Evolutionary conservation across 2,113 vertebrate species (phyloP), one percentile per base, ranked within the genome.

Genomic region (Anoura caudifer): DNA sequence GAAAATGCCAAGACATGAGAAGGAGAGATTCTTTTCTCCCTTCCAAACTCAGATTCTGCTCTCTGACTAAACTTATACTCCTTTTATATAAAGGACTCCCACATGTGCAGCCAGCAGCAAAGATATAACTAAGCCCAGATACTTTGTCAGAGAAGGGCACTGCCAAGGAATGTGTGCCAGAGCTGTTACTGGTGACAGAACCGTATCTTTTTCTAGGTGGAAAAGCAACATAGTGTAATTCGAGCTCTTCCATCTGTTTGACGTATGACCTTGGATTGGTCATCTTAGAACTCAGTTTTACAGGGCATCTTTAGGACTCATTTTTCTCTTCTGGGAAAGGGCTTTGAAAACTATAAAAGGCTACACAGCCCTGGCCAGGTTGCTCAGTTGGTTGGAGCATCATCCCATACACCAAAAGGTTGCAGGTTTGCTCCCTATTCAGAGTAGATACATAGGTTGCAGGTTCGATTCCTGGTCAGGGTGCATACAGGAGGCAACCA

Each of bases 1-100:
- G 76, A 95, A 90, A 87, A 96, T 20, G 38, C 12, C 54, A 73
- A 87, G n/a, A 73, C 17, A 38, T 47, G 28, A 91, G 43, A 36
- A 91, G 9, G 76, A 83, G n/a, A 45, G 85, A 84, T 65, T 7
- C 5, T 65, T 85, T 67, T 65, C 36, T 38, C 67, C 76, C 83
- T 96, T 72, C 52, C 70, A 87, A 96, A 79, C 15, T 76, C n/a
- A 72, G 36, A 85, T 54, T 86, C 63, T 92, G 38, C 31, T 59
- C 69, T 87, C 22, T 63, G 67, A 82, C 5, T 84, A 85, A 90
- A 59, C 16, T n/a, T 54, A 63, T 4, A 13, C n/a, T 81, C 20
- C 79, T 85, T 96, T 56, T 50, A 28, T 59, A 14, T 81, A 85
- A 56, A 56, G 41, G 61, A 67, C 67, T 65, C 41, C 33, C 65